Conservation (phyloP, 2,797 vertebrate genomes). For the Xiphorhynchus erythropygius region DNA sequence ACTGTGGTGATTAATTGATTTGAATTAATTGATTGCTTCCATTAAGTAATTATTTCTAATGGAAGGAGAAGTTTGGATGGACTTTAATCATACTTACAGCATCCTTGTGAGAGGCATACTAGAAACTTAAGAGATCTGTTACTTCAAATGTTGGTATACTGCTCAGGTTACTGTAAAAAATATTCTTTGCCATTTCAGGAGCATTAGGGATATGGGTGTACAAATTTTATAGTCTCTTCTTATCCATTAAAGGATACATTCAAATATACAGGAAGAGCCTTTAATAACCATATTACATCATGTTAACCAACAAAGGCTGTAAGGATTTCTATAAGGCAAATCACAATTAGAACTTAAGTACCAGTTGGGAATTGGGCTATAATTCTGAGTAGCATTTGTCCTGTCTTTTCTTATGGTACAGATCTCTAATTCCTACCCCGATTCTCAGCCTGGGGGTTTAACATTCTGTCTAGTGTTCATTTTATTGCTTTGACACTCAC, state of each 20-base stretch:
- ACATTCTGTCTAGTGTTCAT: background rate
- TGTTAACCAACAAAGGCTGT: background rate
- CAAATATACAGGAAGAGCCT: background rate
- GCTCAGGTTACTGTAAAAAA: background rate
- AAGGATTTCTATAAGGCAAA: background rate
- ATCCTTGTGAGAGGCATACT: background rate
- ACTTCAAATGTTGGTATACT: background rate
- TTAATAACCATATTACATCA: background rate
- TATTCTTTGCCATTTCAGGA: background rate
- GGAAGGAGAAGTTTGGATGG: background rate
- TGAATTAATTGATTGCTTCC: background rate
- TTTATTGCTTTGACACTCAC: background rate
- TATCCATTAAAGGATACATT: background rate
- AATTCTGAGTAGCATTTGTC: background rate
- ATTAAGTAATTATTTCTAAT: background rate
- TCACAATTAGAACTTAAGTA: constrained; percentile 9
- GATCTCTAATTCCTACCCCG: background rate
- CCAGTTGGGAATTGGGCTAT: background rate
- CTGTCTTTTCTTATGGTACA: background rate
- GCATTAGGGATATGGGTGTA: background rate
- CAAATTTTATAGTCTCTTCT: background rate
- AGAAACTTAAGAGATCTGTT: background rate
- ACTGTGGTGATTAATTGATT: background rate
- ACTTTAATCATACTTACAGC: background rate
- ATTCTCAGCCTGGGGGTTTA: background rate